These are phyloP conservation scores for Lasius fuliginosus DNA, from an alignment of 2,888 invertebrate species.

Conservation along the genomic window DNA sequence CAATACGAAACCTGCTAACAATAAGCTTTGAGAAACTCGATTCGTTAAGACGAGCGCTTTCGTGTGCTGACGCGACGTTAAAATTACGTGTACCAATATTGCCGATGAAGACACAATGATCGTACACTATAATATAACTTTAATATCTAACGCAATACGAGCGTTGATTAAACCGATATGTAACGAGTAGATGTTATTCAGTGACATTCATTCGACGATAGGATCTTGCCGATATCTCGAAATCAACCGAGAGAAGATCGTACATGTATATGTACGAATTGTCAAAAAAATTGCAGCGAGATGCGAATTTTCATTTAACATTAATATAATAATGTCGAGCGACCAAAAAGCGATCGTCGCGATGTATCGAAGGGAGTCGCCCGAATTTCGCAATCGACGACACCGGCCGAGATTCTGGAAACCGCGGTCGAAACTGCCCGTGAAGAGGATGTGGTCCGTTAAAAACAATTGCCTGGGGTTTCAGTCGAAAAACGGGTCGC, in stretches of 20 bases:
- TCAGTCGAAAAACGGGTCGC: conserved; percentile 71
- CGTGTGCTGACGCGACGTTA: conserved; percentile 16
- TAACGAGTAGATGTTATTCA: background rate
- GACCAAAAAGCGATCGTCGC: background rate
- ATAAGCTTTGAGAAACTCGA: conserved; percentile 17
- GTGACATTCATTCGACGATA: background rate
- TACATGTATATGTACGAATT: background rate
- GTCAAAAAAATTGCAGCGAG: background rate
- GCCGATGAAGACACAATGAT: conserved; percentile 3
- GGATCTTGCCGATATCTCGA: background rate
- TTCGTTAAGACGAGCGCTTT: background rate
- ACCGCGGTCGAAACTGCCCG: conserved; percentile 35
- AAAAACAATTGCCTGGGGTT: conserved; percentile 73
- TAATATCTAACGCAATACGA: conserved; percentile 18
- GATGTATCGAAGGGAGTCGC: background rate
- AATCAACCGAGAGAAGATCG: background rate
- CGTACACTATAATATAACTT: background rate
- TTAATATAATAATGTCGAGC: background rate
- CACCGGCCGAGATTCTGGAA: conserved; percentile 33
- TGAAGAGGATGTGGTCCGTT: conserved; percentile 68
- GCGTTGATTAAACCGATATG: conserved; percentile 29
- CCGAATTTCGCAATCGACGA: background rate
- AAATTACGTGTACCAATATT: conserved; percentile 29
- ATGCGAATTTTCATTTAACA: background rate
- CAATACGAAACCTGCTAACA: background rate